Conservation (phyloP, 2,113 vertebrate species). For the Asarcornis scutulata region DNA sequence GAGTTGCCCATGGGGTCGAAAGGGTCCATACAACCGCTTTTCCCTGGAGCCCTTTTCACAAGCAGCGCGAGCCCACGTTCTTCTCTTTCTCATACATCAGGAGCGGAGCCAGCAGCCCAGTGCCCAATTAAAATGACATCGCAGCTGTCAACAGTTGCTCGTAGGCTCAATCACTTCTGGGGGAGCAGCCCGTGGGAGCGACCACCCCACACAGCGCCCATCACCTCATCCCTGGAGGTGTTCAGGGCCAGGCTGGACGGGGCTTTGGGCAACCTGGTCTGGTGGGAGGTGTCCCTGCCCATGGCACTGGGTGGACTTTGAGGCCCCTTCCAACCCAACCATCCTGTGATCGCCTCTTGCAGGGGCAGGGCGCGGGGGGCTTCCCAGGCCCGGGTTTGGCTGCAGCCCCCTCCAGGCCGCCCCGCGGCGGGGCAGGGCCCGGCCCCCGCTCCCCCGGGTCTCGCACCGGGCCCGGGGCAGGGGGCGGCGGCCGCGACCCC, state of each 20-base stretch:
- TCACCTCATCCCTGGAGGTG: too few species aligned
- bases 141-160: constrained; percentile 30
- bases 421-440: not conserved
- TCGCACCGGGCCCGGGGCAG: not conserved
- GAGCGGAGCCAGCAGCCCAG: not conserved
- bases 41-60: constrained; percentile 9
- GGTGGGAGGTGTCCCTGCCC: too few species aligned
- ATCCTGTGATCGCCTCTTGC: not conserved
- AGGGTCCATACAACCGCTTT: not conserved
- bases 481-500: not conserved
- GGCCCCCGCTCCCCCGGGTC: too few species aligned
- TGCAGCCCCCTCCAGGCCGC: not conserved
- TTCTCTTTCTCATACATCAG: not conserved
- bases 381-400: not conserved
- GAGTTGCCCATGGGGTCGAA: not conserved
- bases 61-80: not conserved
- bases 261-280: too few species aligned
- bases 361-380: not conserved
- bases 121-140: constrained; percentile 46
- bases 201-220: not conserved
- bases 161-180: constrained; percentile 39
- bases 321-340: too few species aligned
- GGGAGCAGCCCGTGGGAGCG: constrained; percentile 13
- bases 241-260: too few species aligned
- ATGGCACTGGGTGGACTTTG: too few species aligned